phyloP scores from a whole-genome alignment of 2,113 vertebrate genomes.

The Athene noctua region DNA sequence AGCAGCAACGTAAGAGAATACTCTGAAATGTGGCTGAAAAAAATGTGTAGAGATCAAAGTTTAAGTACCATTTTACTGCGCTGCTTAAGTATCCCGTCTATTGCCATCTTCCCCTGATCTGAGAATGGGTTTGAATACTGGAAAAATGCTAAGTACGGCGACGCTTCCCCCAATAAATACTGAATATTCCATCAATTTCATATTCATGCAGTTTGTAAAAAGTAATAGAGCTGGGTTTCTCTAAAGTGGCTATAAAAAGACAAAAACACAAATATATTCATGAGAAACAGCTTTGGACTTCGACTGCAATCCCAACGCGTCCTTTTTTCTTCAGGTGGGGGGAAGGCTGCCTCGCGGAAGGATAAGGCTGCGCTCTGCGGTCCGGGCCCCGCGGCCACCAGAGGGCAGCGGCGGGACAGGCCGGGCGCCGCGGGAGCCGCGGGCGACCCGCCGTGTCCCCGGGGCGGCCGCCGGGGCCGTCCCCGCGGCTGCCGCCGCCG shows the following conservation, averaged over 20 bases:
- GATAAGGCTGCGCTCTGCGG: background rate
- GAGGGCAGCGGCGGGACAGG: slow-evolving; percentile 42
- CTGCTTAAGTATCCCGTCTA: background rate
- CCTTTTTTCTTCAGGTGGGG: background rate
- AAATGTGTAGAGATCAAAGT: slow-evolving; percentile 16
- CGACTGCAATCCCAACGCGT: background rate
- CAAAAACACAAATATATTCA: background rate
- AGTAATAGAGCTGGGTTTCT: background rate
- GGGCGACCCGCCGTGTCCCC: no score
- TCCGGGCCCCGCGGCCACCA: slow-evolving; percentile 5
- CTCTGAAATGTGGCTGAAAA: background rate
- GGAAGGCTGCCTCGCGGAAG: background rate
- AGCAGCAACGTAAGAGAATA: background rate
- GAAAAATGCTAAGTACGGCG: background rate
- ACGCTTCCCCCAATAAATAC: background rate
- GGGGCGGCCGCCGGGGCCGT: no score
- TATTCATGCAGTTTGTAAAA: background rate
- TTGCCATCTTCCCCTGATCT: background rate
- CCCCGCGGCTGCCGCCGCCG: background rate
- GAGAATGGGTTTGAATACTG: background rate
- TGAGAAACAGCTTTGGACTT: background rate
- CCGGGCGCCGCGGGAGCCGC: no score
- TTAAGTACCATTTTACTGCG: slow-evolving; percentile 49
- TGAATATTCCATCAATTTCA: background rate
- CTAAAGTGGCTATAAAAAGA: background rate